These are phyloP conservation scores for Agrypnia vestita DNA, from an alignment of 1,140 invertebrate genomes.

Conservation along the genomic window DNA sequence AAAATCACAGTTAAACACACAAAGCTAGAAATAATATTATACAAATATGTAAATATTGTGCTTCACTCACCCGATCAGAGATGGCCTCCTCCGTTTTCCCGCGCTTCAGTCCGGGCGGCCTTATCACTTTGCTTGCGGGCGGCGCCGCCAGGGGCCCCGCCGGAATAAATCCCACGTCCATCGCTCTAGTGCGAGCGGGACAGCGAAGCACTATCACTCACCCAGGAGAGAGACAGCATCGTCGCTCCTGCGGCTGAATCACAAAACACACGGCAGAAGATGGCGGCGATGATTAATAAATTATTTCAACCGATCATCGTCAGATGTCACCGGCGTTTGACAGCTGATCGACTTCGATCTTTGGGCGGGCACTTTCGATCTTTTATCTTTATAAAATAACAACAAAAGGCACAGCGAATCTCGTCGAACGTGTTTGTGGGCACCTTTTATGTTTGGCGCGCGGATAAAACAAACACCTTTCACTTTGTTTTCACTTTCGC, in stretches of 20 bases:
- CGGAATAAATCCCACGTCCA: conserved; percentile 70
- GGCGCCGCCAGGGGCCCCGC: conserved; percentile 65
- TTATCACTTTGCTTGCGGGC: conserved; percentile 73
- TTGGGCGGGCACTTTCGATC: not conserved
- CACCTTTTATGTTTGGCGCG: not conserved
- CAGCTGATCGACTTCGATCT: not conserved
- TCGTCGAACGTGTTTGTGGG: not conserved
- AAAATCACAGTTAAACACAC: not conserved
- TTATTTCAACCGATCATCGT: not conserved
- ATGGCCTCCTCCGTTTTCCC: conserved; percentile 82
- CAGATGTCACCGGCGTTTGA: not conserved
- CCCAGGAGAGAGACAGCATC: conserved; percentile 23
- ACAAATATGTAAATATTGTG: conserved; percentile 9
- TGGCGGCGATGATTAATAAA: not conserved
- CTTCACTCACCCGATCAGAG: conserved; percentile 80
- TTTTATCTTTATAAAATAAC: not conserved
- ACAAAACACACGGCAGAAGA: not conserved
- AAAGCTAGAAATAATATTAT: not conserved
- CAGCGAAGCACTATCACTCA: conserved; percentile 55
- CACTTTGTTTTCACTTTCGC: not conserved
- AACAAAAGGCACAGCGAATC: not conserved
- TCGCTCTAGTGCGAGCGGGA: conserved; percentile 64
- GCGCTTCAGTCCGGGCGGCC: conserved; percentile 81
- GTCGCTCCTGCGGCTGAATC: not conserved
- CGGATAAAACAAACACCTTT: conserved; percentile 6